Conservation (phyloP, 1,140 invertebrate species). For the Daktulosphaira vitifoliae region DNA sequence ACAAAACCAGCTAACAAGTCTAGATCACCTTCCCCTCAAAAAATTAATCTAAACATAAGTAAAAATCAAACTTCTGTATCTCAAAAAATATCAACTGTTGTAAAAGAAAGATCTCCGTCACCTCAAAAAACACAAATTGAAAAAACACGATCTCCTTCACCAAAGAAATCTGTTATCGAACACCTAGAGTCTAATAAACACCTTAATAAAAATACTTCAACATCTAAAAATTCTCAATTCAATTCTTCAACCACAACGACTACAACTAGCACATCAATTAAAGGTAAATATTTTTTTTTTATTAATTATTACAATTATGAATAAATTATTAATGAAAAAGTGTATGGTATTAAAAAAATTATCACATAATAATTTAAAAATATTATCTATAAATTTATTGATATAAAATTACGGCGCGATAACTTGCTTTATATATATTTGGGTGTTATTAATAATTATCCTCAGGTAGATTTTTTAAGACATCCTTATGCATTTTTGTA, state of each 20-base stretch:
- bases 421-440: no score
- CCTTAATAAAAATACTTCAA: no score
- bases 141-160: neutral
- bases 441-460: no score
- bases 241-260: neutral
- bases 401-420: no score
- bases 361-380: no score
- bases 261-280: conserved; percentile 4
- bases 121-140: neutral
- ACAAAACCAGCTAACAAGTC: neutral
- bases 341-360: no score
- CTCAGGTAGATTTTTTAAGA: no score
- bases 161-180: neutral
- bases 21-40: conserved; percentile 9
- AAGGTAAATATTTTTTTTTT: no score
- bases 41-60: neutral
- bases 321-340: no score
- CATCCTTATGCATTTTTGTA: no score
- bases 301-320: no score
- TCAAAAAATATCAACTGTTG: neutral
- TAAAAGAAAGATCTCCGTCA: neutral
- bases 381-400: no score
- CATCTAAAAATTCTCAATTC: neutral
- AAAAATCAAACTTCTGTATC: neutral
- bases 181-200: conserved; percentile 11